A percentile compares a stretch with the other conserved stretches of the same genome.
Evolutionary conservation across 2,113 vertebrate species (phyloP).

Genomic region (Gallinago media): DNA sequence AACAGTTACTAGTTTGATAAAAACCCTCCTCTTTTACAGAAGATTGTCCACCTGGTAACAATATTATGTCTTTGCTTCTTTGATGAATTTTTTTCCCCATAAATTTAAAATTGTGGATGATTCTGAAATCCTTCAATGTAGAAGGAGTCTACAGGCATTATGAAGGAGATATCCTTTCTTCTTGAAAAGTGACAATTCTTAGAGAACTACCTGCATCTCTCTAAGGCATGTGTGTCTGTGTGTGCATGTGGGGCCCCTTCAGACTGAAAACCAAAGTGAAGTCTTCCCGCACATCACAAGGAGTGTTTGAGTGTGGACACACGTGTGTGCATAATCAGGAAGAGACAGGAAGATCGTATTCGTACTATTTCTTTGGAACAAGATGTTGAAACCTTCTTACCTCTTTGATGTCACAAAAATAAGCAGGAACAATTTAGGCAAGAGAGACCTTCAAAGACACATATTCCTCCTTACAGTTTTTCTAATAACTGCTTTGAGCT

Average conservation of each 20-base stretch:
- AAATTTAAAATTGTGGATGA: neutral
- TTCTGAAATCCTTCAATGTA: neutral
- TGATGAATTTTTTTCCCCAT: neutral
- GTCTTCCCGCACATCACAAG: neutral
- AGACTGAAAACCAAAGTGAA: neutral
- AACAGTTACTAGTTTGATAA: neutral
- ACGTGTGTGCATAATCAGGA: neutral
- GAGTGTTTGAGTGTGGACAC: neutral
- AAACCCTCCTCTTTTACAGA: neutral
- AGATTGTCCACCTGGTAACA: neutral
- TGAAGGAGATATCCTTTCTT: neutral
- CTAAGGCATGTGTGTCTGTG: neutral
- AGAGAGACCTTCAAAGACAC: neutral
- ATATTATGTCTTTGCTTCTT: neutral
- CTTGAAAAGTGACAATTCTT: neutral
- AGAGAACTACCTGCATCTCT: neutral
- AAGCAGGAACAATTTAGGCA: neutral
- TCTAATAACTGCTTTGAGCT: neutral
- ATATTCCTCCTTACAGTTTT: neutral
- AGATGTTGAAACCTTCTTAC: neutral
- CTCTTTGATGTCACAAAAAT: neutral
- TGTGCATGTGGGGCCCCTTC: neutral
- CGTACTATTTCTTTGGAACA: neutral
- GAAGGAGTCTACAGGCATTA: neutral
- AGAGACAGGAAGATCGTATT: neutral